These are phyloP conservation scores for Pipistrellus nathusii DNA, from an alignment of 2,797 vertebrate genomes.

Conservation along the genomic window DNA sequence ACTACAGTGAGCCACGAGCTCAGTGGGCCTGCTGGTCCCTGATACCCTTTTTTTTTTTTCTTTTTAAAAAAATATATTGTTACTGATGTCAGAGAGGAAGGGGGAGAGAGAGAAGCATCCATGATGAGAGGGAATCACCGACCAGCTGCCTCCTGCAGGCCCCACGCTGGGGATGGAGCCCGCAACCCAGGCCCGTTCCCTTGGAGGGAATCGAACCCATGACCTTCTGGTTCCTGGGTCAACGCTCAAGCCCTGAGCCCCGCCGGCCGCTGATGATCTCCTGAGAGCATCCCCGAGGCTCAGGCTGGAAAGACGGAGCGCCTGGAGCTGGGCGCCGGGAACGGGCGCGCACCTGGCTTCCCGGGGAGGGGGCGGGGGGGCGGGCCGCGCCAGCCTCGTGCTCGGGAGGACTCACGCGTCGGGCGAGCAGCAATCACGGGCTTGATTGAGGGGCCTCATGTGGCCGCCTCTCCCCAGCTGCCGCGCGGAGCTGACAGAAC, in stretches of 20 bases:
- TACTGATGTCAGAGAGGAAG: no score
- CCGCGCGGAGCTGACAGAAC: slow-evolving; percentile 74
- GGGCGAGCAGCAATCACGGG: slow-evolving; percentile 6
- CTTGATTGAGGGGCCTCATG: slow-evolving; percentile 75
- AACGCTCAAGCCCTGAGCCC: no score
- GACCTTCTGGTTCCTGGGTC: no score
- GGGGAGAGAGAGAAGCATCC: no score
- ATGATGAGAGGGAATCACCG: no score
- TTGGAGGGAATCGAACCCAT: no score
- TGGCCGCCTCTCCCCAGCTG: slow-evolving; percentile 70
- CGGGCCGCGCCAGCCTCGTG: slow-evolving; percentile 45
- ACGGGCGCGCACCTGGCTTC: slow-evolving; percentile 63
- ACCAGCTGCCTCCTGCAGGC: no score
- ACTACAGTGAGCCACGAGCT: background rate
- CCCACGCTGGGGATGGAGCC: no score
- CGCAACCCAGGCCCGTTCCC: no score
- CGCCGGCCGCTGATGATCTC: slow-evolving; percentile 4
- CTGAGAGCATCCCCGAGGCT: background rate
- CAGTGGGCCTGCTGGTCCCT: background rate
- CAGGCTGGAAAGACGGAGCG: slow-evolving; percentile 51
- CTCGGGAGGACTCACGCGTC: slow-evolving; percentile 51
- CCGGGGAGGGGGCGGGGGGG: slow-evolving; percentile 27
- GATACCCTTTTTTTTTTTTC: no score
- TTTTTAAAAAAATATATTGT: no score
- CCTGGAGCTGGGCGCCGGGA: background rate